phyloP scores from a whole-genome alignment of 2,797 vertebrate genomes.

The Eremophila alpestris region DNA sequence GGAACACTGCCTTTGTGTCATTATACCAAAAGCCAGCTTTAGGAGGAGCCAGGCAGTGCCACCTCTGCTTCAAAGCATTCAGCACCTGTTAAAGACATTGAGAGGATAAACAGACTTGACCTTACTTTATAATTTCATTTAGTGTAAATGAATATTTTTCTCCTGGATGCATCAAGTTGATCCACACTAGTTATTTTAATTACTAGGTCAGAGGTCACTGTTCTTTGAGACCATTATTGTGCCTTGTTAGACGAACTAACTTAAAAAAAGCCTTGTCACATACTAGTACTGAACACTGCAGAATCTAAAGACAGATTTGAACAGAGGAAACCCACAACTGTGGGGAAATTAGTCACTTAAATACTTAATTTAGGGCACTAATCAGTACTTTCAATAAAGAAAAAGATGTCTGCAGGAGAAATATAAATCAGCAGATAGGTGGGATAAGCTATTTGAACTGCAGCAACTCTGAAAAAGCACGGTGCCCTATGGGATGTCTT shows the following conservation, averaged over 20 bases:
- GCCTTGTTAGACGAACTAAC: background rate
- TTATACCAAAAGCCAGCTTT: constrained; percentile 59
- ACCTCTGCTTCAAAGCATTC: background rate
- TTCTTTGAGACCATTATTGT: background rate
- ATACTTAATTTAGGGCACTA: background rate
- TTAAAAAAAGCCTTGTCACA: background rate
- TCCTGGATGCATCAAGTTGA: background rate
- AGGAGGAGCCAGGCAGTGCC: constrained; percentile 13
- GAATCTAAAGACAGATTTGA: background rate
- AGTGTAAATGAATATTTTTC: background rate
- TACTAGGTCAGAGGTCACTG: background rate
- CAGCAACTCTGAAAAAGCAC: background rate
- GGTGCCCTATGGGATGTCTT: background rate
- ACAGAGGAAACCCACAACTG: background rate
- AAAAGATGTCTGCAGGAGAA: background rate
- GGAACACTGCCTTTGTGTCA: constrained; percentile 70
- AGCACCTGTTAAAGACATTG: background rate
- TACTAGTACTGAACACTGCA: background rate
- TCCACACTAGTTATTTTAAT: background rate
- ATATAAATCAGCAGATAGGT: background rate
- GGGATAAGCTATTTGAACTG: rapidly evolving
- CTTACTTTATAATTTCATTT: background rate
- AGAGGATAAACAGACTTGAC: background rate
- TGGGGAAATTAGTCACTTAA: background rate
- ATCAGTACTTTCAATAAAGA: background rate